A percentile compares a stretch with the other conserved stretches of the same genome.
phyloP scores from a whole-genome alignment of 92 coral and sea anemone species.

The Galaxea fascicularis region DNA sequence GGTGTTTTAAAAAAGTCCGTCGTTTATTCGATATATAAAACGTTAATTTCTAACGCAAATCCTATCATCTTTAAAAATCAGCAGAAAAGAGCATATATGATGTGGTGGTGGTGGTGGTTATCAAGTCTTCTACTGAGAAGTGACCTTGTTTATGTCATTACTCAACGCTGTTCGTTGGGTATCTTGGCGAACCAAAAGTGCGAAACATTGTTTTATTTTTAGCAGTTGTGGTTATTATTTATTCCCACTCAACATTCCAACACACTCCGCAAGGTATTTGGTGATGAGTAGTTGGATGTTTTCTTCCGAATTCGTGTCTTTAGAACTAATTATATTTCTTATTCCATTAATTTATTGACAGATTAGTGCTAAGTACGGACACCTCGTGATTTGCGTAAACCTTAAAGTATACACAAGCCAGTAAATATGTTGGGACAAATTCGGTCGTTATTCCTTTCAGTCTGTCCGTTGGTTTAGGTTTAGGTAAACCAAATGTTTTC shows the following conservation, averaged over 20 bases:
- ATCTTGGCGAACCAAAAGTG: not conserved
- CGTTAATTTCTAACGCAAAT: not conserved
- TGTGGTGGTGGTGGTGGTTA: not conserved
- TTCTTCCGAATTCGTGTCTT: slow-evolving; percentile 1
- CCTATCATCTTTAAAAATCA: not conserved
- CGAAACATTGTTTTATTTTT: not conserved
- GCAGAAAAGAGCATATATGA: not conserved
- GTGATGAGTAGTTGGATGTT: not conserved
- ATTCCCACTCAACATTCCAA: slow-evolving; percentile 8
- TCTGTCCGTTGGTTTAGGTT: not conserved
- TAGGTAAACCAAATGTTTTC: not conserved
- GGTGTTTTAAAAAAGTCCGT: not conserved
- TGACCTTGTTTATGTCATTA: not conserved
- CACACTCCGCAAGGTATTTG: not conserved
- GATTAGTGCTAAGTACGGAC: not conserved
- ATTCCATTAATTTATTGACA: not conserved
- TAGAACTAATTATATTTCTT: not conserved
- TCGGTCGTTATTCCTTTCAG: no score
- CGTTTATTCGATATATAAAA: not conserved
- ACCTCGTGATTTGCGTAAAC: not conserved
- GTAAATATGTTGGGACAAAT: not conserved
- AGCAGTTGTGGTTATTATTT: not conserved
- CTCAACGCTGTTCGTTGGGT: not conserved
- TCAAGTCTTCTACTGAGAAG: not conserved
- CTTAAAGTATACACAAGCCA: not conserved